phyloP scores from a whole-genome alignment of 1,140 invertebrate genomes.

The Drosophila persimilis region DNA sequence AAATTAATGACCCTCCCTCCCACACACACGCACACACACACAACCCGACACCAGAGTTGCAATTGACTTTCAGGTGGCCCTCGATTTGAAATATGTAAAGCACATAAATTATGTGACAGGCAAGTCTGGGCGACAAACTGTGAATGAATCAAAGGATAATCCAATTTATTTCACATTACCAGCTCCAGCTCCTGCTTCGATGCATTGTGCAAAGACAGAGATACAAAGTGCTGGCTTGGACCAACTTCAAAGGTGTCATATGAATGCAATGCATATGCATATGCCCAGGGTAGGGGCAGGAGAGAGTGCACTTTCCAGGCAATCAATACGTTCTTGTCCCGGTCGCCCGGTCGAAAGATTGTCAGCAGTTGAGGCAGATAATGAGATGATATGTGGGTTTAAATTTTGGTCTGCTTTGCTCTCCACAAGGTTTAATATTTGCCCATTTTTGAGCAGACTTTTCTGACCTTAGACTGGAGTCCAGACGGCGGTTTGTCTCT shows the following conservation, averaged over 20 bases:
- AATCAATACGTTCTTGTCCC: conserved; percentile 80
- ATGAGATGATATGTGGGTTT: conserved; percentile 6
- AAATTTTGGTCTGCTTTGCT: too few relatives aligned
- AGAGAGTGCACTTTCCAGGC: conserved; percentile 55
- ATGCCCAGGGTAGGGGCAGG: too few relatives aligned
- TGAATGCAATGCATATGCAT: conserved; percentile 28
- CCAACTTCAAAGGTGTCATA: conserved; percentile 68
- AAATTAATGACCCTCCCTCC: conserved; percentile 68
- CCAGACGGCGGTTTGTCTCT: not conserved
- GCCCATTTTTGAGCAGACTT: not conserved
- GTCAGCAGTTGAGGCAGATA: conserved; percentile 39
- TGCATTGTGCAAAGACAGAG: conserved; percentile 58
- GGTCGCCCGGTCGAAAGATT: conserved; percentile 15
- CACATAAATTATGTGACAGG: conserved; percentile 77
- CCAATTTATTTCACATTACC: conserved; percentile 80
- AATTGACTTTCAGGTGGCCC: conserved; percentile 48
- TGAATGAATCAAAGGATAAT: conserved; percentile 82
- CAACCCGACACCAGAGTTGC: conserved; percentile 20
- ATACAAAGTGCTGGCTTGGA: conserved; percentile 53
- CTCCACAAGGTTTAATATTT: not conserved
- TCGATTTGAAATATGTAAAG: conserved; percentile 77
- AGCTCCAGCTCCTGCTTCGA: conserved; percentile 20
- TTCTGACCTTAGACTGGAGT: conserved; percentile 7
- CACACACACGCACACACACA: conserved; percentile 1
- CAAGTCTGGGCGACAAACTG: conserved; percentile 73